A percentile compares a stretch with the other conserved stretches of the same genome.
phyloP scores from a whole-genome alignment of 1,140 invertebrate genomes.

The Bombus sibiricus region DNA sequence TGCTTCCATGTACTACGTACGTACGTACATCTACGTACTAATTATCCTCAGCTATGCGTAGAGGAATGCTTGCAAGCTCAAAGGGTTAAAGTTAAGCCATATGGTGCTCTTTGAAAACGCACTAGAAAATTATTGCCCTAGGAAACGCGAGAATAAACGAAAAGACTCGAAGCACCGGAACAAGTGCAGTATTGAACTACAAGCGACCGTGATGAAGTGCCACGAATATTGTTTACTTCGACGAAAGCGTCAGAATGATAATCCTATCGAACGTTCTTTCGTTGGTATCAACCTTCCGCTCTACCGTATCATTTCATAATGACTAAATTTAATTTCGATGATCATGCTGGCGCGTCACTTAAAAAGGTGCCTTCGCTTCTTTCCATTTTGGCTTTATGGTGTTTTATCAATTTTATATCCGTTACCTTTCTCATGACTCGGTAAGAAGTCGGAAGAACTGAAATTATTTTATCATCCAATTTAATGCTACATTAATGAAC shows the following conservation, averaged over 20 bases:
- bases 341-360: no score
- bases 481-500: no score
- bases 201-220: constrained; percentile 17
- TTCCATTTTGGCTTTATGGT: background rate
- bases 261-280: background rate
- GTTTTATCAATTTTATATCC: no score
- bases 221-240: background rate
- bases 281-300: background rate
- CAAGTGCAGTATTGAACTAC: constrained; percentile 27
- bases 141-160: constrained; percentile 26
- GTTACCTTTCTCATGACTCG: no score
- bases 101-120: constrained; percentile 1
- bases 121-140: constrained; percentile 6
- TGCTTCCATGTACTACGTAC: no score
- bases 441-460: no score
- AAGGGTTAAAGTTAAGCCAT: constrained; percentile 2
- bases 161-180: background rate
- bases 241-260: background rate
- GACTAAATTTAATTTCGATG: background rate
- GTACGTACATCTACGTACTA: background rate
- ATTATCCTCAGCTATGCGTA: constrained; percentile 8
- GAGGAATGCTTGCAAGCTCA: background rate
- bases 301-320: background rate
- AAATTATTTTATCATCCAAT: no score
- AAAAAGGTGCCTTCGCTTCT: background rate